These are phyloP conservation scores for Agrochola litura DNA, from an alignment of 2,888 invertebrate genomes.

Conservation along the genomic window DNA sequence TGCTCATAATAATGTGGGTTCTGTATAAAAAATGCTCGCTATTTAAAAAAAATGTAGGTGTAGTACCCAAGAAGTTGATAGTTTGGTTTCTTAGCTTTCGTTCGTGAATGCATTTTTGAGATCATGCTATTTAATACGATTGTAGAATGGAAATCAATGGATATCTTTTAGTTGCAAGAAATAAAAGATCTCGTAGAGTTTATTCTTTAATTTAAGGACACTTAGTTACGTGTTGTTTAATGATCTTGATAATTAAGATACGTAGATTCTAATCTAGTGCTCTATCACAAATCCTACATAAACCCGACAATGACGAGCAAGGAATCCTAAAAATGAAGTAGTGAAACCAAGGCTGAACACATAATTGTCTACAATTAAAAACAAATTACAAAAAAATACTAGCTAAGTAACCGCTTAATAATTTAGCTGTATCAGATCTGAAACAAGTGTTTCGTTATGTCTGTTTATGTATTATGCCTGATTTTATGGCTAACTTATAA, in stretches of 20 bases:
- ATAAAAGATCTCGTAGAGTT: conserved; percentile 26
- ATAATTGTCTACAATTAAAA: conserved; percentile 76
- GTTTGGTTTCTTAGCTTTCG: conserved; percentile 56
- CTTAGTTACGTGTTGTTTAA: conserved; percentile 17
- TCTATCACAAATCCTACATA: neutral
- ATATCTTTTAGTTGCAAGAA: conserved; percentile 17
- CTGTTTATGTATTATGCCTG: conserved; percentile 28
- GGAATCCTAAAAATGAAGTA: conserved; percentile 69
- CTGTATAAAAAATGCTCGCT: conserved; percentile 62
- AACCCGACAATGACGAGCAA: conserved; percentile 16
- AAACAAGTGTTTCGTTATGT: conserved; percentile 57
- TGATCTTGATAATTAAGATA: conserved; percentile 19
- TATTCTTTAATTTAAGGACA: conserved; percentile 24
- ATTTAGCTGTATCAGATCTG: conserved; percentile 59
- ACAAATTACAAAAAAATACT: conserved; percentile 73
- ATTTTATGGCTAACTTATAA: conserved; percentile 44
- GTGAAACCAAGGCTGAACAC: conserved; percentile 75
- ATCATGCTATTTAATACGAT: conserved; percentile 46
- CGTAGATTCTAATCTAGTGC: conserved; percentile 9
- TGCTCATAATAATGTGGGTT: conserved; percentile 70
- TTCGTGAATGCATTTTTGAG: conserved; percentile 56
- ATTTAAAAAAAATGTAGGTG: conserved; percentile 48
- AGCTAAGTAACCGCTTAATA: conserved; percentile 62
- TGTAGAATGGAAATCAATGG: conserved; percentile 40
- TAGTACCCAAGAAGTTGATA: conserved; percentile 47